Conservation (phyloP, 2,113 vertebrate genomes). For the Hydrolagus affinis region DNA sequence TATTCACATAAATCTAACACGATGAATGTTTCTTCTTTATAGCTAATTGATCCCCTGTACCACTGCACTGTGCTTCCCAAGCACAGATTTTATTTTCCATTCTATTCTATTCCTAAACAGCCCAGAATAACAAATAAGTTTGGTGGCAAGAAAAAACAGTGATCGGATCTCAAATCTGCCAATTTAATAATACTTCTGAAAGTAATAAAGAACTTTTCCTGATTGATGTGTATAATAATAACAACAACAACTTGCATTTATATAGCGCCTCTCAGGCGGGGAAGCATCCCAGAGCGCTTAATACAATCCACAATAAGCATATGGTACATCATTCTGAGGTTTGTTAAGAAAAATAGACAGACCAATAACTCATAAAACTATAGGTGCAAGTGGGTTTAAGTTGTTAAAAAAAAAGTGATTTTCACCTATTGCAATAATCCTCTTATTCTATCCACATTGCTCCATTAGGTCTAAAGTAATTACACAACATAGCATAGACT, state of each 20-base stretch:
- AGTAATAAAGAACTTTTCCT: background rate
- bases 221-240: slow-evolving; percentile 13
- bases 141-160: background rate
- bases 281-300: too few species aligned
- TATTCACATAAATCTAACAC: background rate
- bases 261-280: too few species aligned
- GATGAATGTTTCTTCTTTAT: background rate
- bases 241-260: too few species aligned
- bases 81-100: background rate
- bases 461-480: background rate
- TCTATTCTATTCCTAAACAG: background rate
- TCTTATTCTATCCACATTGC: background rate
- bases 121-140: background rate
- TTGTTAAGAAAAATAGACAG: background rate
- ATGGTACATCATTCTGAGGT: background rate
- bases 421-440: too few species aligned
- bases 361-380: background rate
- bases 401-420: too few species aligned
- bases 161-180: background rate
- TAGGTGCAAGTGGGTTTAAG: background rate
- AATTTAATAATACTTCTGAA: background rate
- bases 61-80: background rate
- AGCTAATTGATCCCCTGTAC: background rate
- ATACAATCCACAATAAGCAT: background rate
- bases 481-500: too few species aligned